phyloP scores from a whole-genome alignment of 2,888 invertebrate species.

The Stenodera caucasica region DNA sequence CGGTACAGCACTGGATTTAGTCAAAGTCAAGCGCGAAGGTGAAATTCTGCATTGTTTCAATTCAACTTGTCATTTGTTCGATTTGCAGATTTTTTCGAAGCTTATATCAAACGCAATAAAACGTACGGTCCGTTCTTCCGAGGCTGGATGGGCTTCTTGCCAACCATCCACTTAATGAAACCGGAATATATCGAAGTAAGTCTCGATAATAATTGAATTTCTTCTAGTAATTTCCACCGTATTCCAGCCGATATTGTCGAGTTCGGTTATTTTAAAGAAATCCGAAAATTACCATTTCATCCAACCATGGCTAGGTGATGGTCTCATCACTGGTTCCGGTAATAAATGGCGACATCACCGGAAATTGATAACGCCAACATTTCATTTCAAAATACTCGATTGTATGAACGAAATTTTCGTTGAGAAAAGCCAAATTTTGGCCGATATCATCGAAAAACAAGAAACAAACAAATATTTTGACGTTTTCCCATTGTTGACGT shows the following conservation, averaged over 20 bases:
- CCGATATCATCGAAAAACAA: conserved; percentile 32
- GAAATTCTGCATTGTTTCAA: background rate
- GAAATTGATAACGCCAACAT: conserved; percentile 44
- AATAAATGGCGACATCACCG: conserved; percentile 41
- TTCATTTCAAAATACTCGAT: conserved; percentile 47
- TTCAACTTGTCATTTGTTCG: background rate
- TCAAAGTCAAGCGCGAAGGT: conserved; percentile 13
- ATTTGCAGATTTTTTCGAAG: conserved; percentile 32
- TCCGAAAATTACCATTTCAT: conserved; percentile 34
- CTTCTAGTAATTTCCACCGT: background rate
- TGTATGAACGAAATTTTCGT: conserved; percentile 42
- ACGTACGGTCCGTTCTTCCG: conserved; percentile 38
- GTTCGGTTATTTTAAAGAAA: conserved; percentile 35
- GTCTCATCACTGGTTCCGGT: conserved; percentile 42
- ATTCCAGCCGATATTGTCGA: conserved; percentile 38
- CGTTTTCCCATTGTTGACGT: conserved; percentile 42
- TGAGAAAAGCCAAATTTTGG: conserved; percentile 40
- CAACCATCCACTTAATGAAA: conserved; percentile 38
- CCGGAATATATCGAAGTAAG: conserved; percentile 39
- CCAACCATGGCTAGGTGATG: conserved; percentile 39
- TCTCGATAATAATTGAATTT: background rate
- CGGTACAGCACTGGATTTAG: conserved; percentile 17
- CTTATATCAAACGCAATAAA: conserved; percentile 19
- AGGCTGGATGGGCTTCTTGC: conserved; percentile 34
- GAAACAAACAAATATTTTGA: conserved; percentile 42